Base-by-base conservation (phyloP, 2,113 vertebrate species). In the Myxocyprinus asiaticus region DNA sequence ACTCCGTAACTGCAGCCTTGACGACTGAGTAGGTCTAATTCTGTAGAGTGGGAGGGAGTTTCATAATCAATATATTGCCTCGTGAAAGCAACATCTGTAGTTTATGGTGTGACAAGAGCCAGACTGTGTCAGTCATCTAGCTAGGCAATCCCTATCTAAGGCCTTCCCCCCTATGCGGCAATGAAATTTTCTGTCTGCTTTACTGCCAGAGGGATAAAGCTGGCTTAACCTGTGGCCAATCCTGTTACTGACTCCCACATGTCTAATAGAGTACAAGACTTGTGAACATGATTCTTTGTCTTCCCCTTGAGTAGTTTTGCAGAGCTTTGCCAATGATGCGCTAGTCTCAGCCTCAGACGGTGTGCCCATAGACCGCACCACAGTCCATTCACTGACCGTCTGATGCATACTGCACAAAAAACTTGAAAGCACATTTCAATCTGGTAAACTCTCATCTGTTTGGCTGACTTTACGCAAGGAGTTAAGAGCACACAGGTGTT, bases 101-200 rank as follows among this genome's bases (percentile, higher is more conserved):
- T 79, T 83, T 81, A 78, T 67, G 78, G 67, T 82, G 69, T 45
- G 58, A 69, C 53, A 42, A 63, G 63, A 59, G 69, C 67, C 78
- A 82, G 81, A 33, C 22, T 33, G 22, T 33, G 22, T 82, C 77
- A 74, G 22, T 33, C 22, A 33, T 33, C 22, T 3, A 33, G 22
- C 3, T 33, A 33, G 81, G 76, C 73, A 69, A 70, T 77, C 86
- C 73, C 77, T 62, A 56, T 70, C 78, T 50, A 42, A 67, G 71
- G 79, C 66, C 53, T 50, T 66, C 47, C 76, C 67, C 55, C 22
- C 7, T 33, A 44, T 58, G 17, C 45, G 48, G 45, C 53, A 76
- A 71, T 15, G 12, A 50, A 64, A 78, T 81, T 74, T 82, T 74
- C 55, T 76, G 72, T 48, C 70, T 62, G 17, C 50, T 55, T 48